A percentile compares a stretch with the other conserved stretches of the same genome.
phyloP scores from a whole-genome alignment of 2,888 invertebrate species.

The Trissoscelio sp. region DNA sequence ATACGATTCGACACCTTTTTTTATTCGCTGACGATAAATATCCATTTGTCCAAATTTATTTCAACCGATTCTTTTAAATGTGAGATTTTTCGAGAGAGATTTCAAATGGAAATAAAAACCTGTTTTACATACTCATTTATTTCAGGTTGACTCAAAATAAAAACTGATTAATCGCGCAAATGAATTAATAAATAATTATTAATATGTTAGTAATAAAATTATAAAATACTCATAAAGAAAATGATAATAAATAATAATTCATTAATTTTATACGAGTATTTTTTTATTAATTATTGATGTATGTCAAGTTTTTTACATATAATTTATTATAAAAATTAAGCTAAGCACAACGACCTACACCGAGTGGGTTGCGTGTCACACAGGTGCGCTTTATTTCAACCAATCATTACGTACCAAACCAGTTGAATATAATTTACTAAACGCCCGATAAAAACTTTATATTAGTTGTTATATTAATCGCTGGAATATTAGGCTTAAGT shows the following conservation, averaged over 20 bases:
- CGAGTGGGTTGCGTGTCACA: conserved; percentile 29
- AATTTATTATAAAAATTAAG: conserved; percentile 1
- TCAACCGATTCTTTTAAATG: conserved; percentile 5
- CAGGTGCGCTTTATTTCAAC: conserved; percentile 7
- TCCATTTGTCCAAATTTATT: conserved; percentile 17
- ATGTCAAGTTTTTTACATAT: not conserved
- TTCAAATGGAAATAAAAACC: not conserved
- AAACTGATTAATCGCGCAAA: no score
- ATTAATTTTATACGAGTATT: no score
- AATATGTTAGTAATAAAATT: not conserved
- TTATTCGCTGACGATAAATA: conserved; percentile 25
- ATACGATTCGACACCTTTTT: conserved; percentile 34
- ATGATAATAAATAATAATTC: no score
- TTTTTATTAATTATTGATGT: no score
- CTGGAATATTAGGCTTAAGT: not conserved
- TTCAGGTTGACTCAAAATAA: no score
- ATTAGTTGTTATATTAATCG: conserved; percentile 25
- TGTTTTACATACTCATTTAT: not conserved
- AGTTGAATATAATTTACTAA: conserved; percentile 26
- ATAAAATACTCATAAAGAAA: no score
- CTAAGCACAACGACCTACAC: conserved; percentile 2
- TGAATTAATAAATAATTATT: no score
- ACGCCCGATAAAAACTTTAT: conserved; percentile 31
- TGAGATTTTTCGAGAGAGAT: not conserved
- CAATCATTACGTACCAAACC: conserved; percentile 5